Percentiles rank a stretch among this genome's conserved stretches.
Conservation (phyloP, 2,113 vertebrate species). For the Motacilla alba region DNA sequence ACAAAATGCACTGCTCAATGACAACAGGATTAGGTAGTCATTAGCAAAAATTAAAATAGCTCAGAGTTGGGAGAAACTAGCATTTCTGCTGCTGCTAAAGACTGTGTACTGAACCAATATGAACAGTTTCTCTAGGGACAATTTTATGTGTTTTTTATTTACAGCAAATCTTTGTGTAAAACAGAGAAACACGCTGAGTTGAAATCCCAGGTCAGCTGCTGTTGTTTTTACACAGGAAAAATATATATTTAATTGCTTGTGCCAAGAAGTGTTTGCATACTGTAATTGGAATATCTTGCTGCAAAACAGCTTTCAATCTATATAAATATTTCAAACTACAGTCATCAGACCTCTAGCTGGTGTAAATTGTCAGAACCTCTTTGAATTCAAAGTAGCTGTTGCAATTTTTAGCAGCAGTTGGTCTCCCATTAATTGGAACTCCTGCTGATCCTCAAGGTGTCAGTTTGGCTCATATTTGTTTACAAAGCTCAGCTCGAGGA, state of each 20-base stretch:
- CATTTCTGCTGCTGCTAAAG: background rate
- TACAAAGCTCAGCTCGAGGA: constrained; percentile 20
- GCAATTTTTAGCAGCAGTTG: constrained; percentile 40
- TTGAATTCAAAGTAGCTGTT: constrained; percentile 32
- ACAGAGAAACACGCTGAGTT: background rate
- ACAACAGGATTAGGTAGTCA: background rate
- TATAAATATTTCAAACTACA: constrained; percentile 43
- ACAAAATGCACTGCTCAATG: background rate
- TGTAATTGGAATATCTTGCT: constrained; percentile 22
- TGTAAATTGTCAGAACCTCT: constrained; percentile 32
- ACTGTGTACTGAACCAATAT: background rate
- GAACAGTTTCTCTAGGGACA: background rate
- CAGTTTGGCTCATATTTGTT: constrained; percentile 48
- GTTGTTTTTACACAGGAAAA: constrained; percentile 5
- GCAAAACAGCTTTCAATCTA: constrained; percentile 31
- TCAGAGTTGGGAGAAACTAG: background rate
- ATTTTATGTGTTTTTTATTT: background rate
- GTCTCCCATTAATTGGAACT: constrained; percentile 52
- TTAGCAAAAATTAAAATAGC: background rate
- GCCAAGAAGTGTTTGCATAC: background rate
- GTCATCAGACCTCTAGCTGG: constrained; percentile 6
- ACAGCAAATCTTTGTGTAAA: background rate
- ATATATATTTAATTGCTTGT: constrained; percentile 13
- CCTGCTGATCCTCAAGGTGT: constrained; percentile 53
- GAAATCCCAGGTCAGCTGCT: background rate